Percentiles rank a stretch among this genome's conserved stretches.
These are phyloP conservation scores for Stegodyphus mimosarum DNA, from an alignment of 1,140 invertebrate species.

Conservation along the genomic window DNA sequence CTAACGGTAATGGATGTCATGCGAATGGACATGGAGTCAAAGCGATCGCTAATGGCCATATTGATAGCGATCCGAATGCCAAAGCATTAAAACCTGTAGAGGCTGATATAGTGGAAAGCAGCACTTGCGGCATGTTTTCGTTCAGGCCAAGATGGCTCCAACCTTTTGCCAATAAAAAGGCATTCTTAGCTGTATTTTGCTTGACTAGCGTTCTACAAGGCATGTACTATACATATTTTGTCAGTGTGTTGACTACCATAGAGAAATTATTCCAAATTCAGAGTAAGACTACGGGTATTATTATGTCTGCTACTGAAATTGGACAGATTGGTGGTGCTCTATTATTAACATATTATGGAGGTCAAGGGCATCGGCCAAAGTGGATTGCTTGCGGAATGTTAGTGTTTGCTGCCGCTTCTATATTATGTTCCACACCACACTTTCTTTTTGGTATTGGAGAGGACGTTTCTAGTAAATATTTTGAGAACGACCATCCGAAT, in stretches of 20 bases:
- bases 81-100: conserved; percentile 7
- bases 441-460: conserved; percentile 63
- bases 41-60: conserved; percentile 24
- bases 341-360: conserved; percentile 88
- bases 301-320: conserved; percentile 94
- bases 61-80: conserved; percentile 4
- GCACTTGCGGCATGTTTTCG: conserved; percentile 61
- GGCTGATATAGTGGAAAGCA: conserved; percentile 8
- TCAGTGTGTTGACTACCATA: conserved; percentile 95
- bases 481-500: conserved; percentile 9
- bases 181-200: conserved; percentile 88
- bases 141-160: conserved; percentile 77
- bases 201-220: conserved; percentile 81
- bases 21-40: conserved; percentile 28
- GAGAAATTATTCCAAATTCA: conserved; percentile 96
- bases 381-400: conserved; percentile 97
- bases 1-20: conserved; percentile 40
- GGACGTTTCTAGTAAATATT: conserved; percentile 2
- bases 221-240: conserved; percentile 95
- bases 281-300: conserved; percentile 91
- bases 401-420: conserved; percentile 86
- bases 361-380: conserved; percentile 90
- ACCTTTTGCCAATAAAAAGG: conserved; percentile 81
- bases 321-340: conserved; percentile 87
- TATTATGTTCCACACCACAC: conserved; percentile 81